Base-by-base conservation (phyloP, 2,113 vertebrate species). In the Cettia cetti region DNA sequence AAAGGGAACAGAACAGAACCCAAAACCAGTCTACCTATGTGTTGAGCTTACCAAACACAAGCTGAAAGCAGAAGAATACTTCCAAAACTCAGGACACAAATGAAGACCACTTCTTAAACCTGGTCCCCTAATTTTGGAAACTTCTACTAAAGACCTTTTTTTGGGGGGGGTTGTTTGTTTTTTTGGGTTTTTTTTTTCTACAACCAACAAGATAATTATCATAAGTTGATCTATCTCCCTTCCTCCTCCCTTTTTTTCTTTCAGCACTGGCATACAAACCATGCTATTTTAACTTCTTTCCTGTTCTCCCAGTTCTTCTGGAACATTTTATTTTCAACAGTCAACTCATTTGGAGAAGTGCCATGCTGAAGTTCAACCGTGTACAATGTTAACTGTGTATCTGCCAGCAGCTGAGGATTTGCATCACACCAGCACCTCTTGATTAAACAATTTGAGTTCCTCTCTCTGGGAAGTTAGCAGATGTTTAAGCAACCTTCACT, bases 251-350 rank as follows among this genome's bases (percentile, higher is more conserved):
- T 97, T 95, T 96, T 81, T 93, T 97, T 97, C 96, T 96, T 97
- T 98, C 96, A 97, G 97, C 94, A 97, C 97, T 98, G 98, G 98
- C 98, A 98, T 98, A 98, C 93, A 97, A 97, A 97, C 97, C 97
- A 98, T 97, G 97, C 97, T 97, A 98, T 97, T 98, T 98, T 98
- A 98, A 98, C 97, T 98, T 98, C 98, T 98, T 98, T 98, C 98
- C 98, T 98, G 98, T 98, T 98, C 98, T 98, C 98, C 98, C 97
- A 98, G 98, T 98, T 98, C 98, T 98, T 98, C 98, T 98, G 98
- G 98, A 98, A 98, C 98, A 98, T 98, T 98, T 98, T 98, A 98
- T 98, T 98, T 98, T 98, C 97, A 97, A 98, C 97, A 98, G 98
- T 98, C 98, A 98, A 98, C 97, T 98, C 97, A 97, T 98, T 98